Evolutionary conservation across 2,797 vertebrate genomes (phyloP), one percentile per base, ranked within the genome.

Genomic region (Anguilla marmorata): DNA sequence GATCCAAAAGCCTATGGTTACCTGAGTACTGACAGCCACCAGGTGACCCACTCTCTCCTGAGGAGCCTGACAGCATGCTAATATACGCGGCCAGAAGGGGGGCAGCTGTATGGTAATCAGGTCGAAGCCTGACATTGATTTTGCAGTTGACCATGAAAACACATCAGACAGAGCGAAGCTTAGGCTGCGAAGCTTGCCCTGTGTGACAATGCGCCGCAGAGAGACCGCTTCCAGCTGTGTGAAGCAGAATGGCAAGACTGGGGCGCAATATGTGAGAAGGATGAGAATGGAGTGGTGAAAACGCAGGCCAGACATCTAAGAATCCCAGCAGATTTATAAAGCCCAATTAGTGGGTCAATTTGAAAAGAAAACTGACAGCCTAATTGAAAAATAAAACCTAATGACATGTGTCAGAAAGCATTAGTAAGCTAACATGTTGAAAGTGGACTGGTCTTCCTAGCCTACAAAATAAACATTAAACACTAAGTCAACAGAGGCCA

Each of bases 91-190:
- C 74, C 87, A 89, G 76, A 72, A 27, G 85, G 82, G 86, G 6
- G 87, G 88, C 72, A 90, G 85, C 74, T 88, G 76, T 86, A 82
- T 80, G 88, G 86, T 89, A 90, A 91, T 91, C 87, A 89, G 89
- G 90, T 66, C 83, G 66, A 88, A 90, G 87, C 76, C 87, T 84
- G 80, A 85, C 84, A 86, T 74, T 85, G 76, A 85, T 87, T 87
- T 89, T 52, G 85, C 56, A 80, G 87, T 52, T 84, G 24, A 84
- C 80, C 80, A 52, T 52, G 45, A 52, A 84, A 27, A 52, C 45
- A 48, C 72, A 76, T 76, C 30, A 76, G 30, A 14, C 72, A 16
- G 12, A 45, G 16, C 16, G 0, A 37, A 45, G 74, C 14, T 19
- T 41, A 19, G 74, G 33, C 74, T 19, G 37, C 21, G 74, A 14